Base-by-base conservation (phyloP, 2,113 vertebrate species). In the Macroglossus sobrinus region DNA sequence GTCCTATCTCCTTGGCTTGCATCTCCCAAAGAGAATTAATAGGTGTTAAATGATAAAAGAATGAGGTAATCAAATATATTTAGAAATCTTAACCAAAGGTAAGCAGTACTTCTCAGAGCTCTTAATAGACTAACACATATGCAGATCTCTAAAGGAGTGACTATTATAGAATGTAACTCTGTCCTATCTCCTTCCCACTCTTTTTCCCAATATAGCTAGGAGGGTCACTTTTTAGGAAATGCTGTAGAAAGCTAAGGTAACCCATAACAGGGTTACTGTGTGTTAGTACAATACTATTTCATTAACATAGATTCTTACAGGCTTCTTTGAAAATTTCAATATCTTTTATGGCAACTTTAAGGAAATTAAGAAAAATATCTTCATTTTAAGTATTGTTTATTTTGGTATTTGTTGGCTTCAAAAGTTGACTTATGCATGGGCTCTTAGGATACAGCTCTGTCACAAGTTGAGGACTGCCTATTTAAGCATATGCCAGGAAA, bases 341-440 rank as follows among this genome's bases (percentile, higher is more conserved):
- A 14, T 75, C 22, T 81, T 80, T 74, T 61, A 61, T 89, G 59
- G 11, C 19, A 81, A 68, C 90, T 75, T 81, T 75, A 89, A 95
- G 57, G 57, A 75, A 79, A 92, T 69, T 84, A 69, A 76, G 35
- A 93, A 85, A 96, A 74, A 66, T 68, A 53, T 78, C 30, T 92
- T 64, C 69, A 84, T 75, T 93, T 93, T 81, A 95, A 89, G 35
- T 94, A 22, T 72, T 94, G 57, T 53, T 91, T 96, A 47, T 85
- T 94, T 80, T 47, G 64, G 10, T 72, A 68, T 38, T 82, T 76
- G 80, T 26, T 87, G 68, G 2, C 84, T 88, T 94, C 18, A 92
- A 33, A 96, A 79, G 59, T 89, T 92, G 43, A 78, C 33, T 47
- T 84, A 71, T n/a, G 2, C 40, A 35, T 40, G 15, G 26, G 21